Base-by-base conservation (phyloP, 2,113 vertebrate genomes). In the Tamias sibiricus region DNA sequence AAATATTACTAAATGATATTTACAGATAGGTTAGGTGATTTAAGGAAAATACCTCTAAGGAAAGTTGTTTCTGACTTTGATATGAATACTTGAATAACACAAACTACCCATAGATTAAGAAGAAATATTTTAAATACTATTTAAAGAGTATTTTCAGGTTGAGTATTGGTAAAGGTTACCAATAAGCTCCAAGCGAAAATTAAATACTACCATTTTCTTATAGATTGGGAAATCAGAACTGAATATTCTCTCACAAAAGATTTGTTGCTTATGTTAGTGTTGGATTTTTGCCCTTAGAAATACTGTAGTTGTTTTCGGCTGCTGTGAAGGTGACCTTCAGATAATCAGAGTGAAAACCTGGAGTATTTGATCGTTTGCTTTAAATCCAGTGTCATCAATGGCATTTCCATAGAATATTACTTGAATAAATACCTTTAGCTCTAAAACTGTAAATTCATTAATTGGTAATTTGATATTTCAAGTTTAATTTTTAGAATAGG, bases 401-500 rank as follows among this genome's bases (percentile, higher is more conserved):
- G 8, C 82, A 75, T 95, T 96, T 88, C 62, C 81, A 7, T 49
- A 74, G 37, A 94, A 30, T 37, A 32, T 83, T 28, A 24, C 57
- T 90, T 90, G 37, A 90, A 37, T 68, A 86, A 84, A 91, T 6
- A 80, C 8, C 17, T 35, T 12, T 40, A 87, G 40, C 44, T 94
- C 59, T 76, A 77, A 95, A 92, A 94, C 62, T 87, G 12, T 83
- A 57, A 47, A 66, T 74, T 82, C 47, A 57, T 86, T 88, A 94
- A 62, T 66, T 95, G 24, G 26, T 72, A 76, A 57, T 80, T 87
- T 10, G 81, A n/a, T 57, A 28, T 80, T 14, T 91, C 84, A 94
- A 57, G 35, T 26, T 88, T 90, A 94, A 79, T 54, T 81, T 91
- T n/a, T 37, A 68, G 11, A 68, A 44, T 66, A 47, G n/a, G 24